A percentile compares a stretch with the other conserved stretches of the same genome.
These are phyloP conservation scores for Saimiri boliviensis DNA, from an alignment of 2,113 vertebrate genomes.

Conservation along the genomic window DNA sequence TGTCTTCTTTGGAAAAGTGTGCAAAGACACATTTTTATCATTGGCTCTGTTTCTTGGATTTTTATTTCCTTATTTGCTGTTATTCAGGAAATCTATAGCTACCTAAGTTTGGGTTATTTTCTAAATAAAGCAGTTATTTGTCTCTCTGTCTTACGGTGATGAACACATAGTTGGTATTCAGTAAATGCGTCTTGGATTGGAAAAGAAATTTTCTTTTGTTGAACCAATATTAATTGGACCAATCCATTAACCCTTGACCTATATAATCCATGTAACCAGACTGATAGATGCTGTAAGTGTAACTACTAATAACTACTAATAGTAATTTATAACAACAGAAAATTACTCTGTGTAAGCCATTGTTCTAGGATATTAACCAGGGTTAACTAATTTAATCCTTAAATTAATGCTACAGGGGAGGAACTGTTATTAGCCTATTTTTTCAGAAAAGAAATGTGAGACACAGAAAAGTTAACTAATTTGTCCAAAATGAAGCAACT, in stretches of 20 bases:
- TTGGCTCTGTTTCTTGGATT: background rate
- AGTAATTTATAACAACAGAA: background rate
- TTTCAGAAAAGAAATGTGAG: slow-evolving; percentile 17
- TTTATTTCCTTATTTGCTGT: background rate
- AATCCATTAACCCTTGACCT: background rate
- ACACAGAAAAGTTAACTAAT: background rate
- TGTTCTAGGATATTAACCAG: background rate
- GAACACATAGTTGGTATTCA: background rate
- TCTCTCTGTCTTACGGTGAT: background rate
- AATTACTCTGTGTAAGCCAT: background rate
- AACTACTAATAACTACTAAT: slow-evolving; percentile 18
- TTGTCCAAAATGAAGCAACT: slow-evolving; percentile 25
- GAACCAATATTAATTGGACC: background rate
- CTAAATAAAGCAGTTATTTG: background rate
- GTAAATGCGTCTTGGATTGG: background rate
- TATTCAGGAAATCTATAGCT: background rate
- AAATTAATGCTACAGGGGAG: background rate
- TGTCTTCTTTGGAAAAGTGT: too few species aligned
- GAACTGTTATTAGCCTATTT: background rate
- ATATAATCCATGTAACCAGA: background rate
- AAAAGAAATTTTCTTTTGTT: background rate
- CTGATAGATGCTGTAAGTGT: background rate
- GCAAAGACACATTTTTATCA: background rate
- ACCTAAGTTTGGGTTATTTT: background rate
- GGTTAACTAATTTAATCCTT: background rate